Base-by-base conservation (phyloP, 2,797 vertebrate species). In the Syngnathus rostellatus region DNA sequence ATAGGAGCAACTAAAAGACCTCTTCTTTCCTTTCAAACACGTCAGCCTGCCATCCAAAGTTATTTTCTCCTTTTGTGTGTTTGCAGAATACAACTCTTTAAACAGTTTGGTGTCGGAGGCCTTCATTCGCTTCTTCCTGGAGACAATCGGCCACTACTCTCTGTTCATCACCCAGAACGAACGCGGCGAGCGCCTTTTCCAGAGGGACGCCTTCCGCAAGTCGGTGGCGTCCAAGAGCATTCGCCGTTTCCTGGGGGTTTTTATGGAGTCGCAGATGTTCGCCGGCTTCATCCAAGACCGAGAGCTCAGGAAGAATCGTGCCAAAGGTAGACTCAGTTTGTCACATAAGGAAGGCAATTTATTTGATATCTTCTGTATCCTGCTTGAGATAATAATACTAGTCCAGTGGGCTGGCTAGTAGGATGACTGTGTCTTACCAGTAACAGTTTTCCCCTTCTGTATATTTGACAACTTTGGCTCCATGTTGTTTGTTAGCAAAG, bases 181-280 rank as follows among this genome's bases (percentile, higher is more conserved):
- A 76, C 94, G 93, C 3, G 94, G 95, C 14, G 94, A 96, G 78
- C 92, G 95, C 6, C 81, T 91, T 78, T 98, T 99, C 83, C 97
- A 99, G 83, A 92, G 95, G 72, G 96, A 98, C 75, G 91, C 95
- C 69, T 99, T 99, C 88, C 95, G 97, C 74, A 99, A 99, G 80
- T 96, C 96, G 2, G 96, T 99, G 82, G 94, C 95, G 43, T 99
- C 97, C 31, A 99, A 99, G 87, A 99, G 97, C 58, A 92, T 99
- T 87, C 96, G 97, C 0, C 94, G 96, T 74, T 99, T 99, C 86
- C 89, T 99, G 73, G 95, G 97, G 38, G 96, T 99, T 80, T 99
- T 99, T 87, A 99, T 99, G 96, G 96, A 99, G 85, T 98, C 97
- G 59, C 97, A 99, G 89, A 99, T 99, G 97, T 99, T 99, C 60